Evolutionary conservation across 2,888 invertebrate genomes (phyloP).

Genomic region (Craniophora ligustri): DNA sequence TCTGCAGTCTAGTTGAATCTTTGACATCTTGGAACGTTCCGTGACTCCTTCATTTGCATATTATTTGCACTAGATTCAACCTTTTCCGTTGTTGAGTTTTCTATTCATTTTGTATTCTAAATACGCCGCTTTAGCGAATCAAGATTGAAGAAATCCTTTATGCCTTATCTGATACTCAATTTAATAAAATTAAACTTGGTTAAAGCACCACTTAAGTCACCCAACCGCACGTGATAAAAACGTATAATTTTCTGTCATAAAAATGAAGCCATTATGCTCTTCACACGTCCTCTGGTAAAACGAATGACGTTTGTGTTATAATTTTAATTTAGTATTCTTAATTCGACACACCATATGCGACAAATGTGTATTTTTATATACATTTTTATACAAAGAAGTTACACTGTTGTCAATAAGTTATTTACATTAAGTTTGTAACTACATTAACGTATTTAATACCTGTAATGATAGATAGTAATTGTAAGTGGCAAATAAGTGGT

Average conservation of each 20-base stretch:
- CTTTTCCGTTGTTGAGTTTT: too few species aligned
- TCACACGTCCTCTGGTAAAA: constrained; percentile 19
- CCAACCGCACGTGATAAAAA: constrained; percentile 15
- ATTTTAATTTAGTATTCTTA: background rate
- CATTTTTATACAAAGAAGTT: background rate
- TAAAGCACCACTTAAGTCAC: background rate
- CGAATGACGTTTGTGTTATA: constrained; percentile 14
- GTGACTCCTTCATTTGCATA: constrained; percentile 14
- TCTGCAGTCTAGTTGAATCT: constrained; percentile 14
- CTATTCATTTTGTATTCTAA: background rate
- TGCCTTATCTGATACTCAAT: constrained; percentile 1
- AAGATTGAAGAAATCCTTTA: background rate
- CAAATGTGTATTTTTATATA: background rate
- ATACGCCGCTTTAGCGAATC: constrained; percentile 4
- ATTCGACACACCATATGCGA: too few species aligned
- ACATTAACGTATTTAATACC: too few species aligned
- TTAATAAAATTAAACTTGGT: constrained; percentile 6
- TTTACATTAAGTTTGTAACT: too few species aligned
- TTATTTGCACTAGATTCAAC: constrained; percentile 20
- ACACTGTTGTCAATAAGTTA: background rate
- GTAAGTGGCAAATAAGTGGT: too few species aligned
- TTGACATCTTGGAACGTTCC: constrained; percentile 10
- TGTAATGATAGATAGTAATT: too few species aligned
- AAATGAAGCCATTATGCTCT: constrained; percentile 16
- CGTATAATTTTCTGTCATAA: constrained; percentile 1